A percentile compares a stretch with the other conserved stretches of the same genome.
phyloP scores from a whole-genome alignment of 2,797 vertebrate species.

The Euthynnus affinis region DNA sequence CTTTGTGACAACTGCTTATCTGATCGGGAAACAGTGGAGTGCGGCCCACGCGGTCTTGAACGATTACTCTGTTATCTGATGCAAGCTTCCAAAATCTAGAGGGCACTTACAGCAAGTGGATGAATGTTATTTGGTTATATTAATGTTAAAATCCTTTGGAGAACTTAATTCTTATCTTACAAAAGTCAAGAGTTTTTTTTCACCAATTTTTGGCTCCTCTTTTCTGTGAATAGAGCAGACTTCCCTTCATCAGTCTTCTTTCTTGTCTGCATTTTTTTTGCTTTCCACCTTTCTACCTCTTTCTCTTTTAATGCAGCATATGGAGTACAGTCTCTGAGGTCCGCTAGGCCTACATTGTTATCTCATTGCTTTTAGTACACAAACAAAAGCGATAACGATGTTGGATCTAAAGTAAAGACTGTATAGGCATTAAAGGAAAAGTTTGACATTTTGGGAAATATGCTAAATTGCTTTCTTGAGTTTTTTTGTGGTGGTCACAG shows the following conservation, averaged over 20 bases:
- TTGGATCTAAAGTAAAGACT: background rate
- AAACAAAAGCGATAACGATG: no score
- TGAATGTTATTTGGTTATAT: conserved; percentile 11
- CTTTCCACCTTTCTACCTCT: background rate
- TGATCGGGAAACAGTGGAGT: conserved; percentile 63
- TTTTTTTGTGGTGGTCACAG: no score
- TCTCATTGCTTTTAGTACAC: background rate
- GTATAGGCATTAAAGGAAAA: background rate
- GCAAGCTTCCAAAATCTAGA: conserved; percentile 40
- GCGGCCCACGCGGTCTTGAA: conserved; percentile 54
- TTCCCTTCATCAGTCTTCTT: background rate
- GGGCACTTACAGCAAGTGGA: conserved; percentile 26
- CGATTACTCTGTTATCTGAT: conserved; percentile 66
- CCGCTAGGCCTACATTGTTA: background rate
- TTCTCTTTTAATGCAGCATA: background rate
- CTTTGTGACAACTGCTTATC: conserved; percentile 77
- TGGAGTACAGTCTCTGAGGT: background rate
- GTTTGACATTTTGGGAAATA: no score
- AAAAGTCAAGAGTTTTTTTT: background rate
- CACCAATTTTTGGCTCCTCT: background rate
- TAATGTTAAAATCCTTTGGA: conserved; percentile 15
- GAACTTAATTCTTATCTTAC: conserved; percentile 24
- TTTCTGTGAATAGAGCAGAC: background rate
- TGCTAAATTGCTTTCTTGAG: no score
- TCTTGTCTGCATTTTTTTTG: background rate